Conservation (phyloP, 2,113 vertebrate genomes). For the Proteles cristata region DNA sequence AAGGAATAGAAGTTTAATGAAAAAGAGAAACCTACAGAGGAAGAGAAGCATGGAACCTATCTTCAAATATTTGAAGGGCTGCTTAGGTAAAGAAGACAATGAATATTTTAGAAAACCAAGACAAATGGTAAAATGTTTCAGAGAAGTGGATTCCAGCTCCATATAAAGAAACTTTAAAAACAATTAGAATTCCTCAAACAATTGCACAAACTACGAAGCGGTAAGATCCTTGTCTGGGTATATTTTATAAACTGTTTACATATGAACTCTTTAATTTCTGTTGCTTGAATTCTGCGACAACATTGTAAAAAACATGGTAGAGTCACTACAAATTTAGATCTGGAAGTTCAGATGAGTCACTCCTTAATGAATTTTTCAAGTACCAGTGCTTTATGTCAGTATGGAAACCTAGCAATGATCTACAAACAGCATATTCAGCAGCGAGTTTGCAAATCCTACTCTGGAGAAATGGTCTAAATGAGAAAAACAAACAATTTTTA, state of each 20-base stretch:
- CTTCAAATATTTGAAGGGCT: slow-evolving; percentile 4
- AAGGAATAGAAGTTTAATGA: neutral
- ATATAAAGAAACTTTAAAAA: neutral
- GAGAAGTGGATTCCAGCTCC: neutral
- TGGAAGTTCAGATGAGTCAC: slow-evolving; percentile 38
- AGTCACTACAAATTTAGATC: slow-evolving; percentile 21
- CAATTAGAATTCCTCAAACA: slow-evolving; percentile 8
- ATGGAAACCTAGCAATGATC: slow-evolving; percentile 35
- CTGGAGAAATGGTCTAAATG: slow-evolving; percentile 58
- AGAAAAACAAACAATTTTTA: slow-evolving; percentile 70
- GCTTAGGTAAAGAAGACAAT: neutral
- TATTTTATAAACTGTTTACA: neutral
- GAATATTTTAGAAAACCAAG: slow-evolving; percentile 27
- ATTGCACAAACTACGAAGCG: neutral
- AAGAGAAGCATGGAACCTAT: neutral
- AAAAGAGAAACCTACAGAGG: neutral
- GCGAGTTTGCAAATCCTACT: slow-evolving; percentile 49
- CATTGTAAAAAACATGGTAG: neutral
- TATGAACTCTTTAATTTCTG: slow-evolving; percentile 25
- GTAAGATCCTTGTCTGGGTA: neutral
- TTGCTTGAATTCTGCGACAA: slow-evolving; percentile 36
- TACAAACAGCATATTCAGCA: slow-evolving; percentile 49
- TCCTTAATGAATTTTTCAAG: slow-evolving; percentile 54
- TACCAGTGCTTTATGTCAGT: neutral
- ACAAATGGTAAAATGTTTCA: neutral